Percentiles rank a stretch among this genome's conserved stretches.
Conservation (phyloP, 2,888 invertebrate species). For the Oxyteleia sp. region DNA sequence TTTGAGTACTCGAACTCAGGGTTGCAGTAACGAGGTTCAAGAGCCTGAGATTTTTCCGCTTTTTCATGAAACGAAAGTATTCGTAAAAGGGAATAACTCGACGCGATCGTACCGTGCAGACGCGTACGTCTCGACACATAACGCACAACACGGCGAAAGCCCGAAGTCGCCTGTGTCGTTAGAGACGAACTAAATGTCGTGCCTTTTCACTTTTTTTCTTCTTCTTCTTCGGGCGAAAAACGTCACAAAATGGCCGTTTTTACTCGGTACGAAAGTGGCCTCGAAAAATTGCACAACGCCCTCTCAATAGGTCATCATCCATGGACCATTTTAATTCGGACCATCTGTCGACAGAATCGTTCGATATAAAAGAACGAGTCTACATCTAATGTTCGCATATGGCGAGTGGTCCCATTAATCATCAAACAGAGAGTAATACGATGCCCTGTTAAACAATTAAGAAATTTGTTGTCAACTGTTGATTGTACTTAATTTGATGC, state of each 20-base stretch:
- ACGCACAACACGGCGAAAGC: not conserved
- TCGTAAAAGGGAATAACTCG: constrained; percentile 56
- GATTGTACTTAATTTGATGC: too few relatives aligned
- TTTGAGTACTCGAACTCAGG: constrained; percentile 35
- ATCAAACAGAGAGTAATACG: constrained; percentile 27
- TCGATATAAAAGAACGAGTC: constrained; percentile 55
- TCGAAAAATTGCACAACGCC: constrained; percentile 43
- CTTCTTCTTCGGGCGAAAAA: too few relatives aligned
- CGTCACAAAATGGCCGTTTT: constrained; percentile 11
- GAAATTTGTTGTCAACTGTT: constrained; percentile 36
- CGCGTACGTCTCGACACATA: constrained; percentile 2
- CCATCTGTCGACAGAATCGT: constrained; percentile 69
- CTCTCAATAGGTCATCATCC: constrained; percentile 54
- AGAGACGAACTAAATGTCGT: not conserved
- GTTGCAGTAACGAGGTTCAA: constrained; percentile 55
- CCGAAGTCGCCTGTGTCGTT: not conserved
- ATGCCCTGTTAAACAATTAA: constrained; percentile 38
- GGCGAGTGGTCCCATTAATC: constrained; percentile 63
- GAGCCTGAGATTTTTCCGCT: constrained; percentile 42
- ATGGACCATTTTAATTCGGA: constrained; percentile 70
- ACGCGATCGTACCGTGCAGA: constrained; percentile 14
- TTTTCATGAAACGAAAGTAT: constrained; percentile 57
- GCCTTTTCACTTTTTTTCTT: too few relatives aligned
- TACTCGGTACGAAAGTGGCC: constrained; percentile 17
- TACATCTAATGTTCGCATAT: constrained; percentile 64